Base-by-base conservation (phyloP, 1,140 invertebrate genomes). In the Drosophila biarmipes region DNA sequence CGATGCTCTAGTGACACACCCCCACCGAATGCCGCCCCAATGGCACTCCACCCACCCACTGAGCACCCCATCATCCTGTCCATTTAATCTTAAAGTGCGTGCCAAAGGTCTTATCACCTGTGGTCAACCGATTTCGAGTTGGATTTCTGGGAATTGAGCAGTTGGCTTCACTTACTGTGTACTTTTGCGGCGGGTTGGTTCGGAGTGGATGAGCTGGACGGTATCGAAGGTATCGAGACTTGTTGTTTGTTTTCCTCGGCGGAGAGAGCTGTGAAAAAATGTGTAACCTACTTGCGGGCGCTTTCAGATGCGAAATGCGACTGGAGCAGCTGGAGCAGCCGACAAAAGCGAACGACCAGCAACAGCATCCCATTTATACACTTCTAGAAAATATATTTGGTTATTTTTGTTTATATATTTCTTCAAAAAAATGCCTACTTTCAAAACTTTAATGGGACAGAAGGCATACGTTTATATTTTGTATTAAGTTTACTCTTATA, bases 281-380 rank as follows among this genome's bases (percentile, higher is more conserved):
- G 51, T 82, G 74, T 86, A 87, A 87, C 84, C 84, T 82, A 89
- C 84, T 89, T 89, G 78, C 66, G 78, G 78, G 71, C 84, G 78
- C 84, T 82, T 79, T 58, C 35, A 68, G 69, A 87, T 73, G 79
- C 57, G 66, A 89, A 87, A 76, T 84, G 79, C 53, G 62, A 55
- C 54, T 72, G 31, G 61, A 69, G 77, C 62, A 81, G 56, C 62
- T 48, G 61, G 43, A 61, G 49, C 46, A 53, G 38, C 46, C 43
- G n/a, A 27, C 57, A 31, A 29, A 53, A 15, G 52, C 29, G 59
- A 62, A 48, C 58, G 21, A 45, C 29, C 52, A 73, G 40, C 46
- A 29, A 21, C 78, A 86, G 75, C 85, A 78, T 89, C 84, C 73
- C 37, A 56, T 61, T 62, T 45, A 15, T 37, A 37, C 51, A 61